Evolutionary conservation across 2,888 invertebrate genomes (phyloP), one percentile per base, ranked within the genome.

Genomic region (Trichogramma dendrolimi): DNA sequence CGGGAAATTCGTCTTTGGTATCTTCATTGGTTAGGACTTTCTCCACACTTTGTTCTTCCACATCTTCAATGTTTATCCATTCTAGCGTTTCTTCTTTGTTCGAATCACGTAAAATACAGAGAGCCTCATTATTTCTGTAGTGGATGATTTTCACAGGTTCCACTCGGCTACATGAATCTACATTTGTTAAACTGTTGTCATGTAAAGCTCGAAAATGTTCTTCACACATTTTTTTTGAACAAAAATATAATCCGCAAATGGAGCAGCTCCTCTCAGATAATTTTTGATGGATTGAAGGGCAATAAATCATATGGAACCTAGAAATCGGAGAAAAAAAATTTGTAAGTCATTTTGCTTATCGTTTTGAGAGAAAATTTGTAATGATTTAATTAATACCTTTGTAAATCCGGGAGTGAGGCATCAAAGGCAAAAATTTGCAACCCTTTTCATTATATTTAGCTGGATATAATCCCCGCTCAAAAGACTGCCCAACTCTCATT

Each of bases 21-120:
- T 7, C 10, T 44, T 7, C 44, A 10, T 44, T 44, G n/a, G n/a
- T n/a, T n/a, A n/a, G n/a, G n/a, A n/a, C n/a, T n/a, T n/a, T n/a
- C n/a, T n/a, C n/a, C n/a, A n/a, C n/a, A n/a, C n/a, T n/a, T n/a
- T 49, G 7, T 49, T 4, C 27, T 11, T 50, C 50, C 50, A 50
- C 7, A 14, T 50, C 14, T 39, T 53, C 53, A 4, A 53, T 41
- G 42, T 53, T 41, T n/a, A 53, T 38, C 53, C 53, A 53, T 38
- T 53, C 53, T 6, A 53, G 38, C 6, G 7, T 39, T 39, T 53
- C 53, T 41, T 38, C 4, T 39, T 39, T 41, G 8, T 53, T 4
- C 4, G 8, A 6, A 8, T 38, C 4, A 6, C 10, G 27, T 5
- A 53, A 40, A 42, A 39, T 14, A 39, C 53, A 53, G 40, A 53